These are phyloP conservation scores for Grapholita molesta DNA, from an alignment of 1,140 invertebrate species.

Conservation along the genomic window DNA sequence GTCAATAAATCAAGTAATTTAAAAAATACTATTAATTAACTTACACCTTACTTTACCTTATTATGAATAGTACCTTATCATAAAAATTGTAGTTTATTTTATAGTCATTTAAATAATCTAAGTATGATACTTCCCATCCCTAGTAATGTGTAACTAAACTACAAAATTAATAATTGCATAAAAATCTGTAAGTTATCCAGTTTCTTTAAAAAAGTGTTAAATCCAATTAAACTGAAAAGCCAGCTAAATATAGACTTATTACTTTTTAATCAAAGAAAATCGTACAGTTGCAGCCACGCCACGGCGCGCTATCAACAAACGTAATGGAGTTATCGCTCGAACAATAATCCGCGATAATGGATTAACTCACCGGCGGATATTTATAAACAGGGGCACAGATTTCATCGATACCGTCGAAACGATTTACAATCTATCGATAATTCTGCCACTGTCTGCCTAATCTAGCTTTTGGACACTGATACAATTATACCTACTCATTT, in stretches of 20 bases:
- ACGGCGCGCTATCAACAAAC: constrained; percentile 27
- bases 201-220: not conserved
- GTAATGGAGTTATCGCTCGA: constrained; percentile 57
- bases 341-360: constrained; percentile 74
- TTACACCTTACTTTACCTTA: too few species aligned
- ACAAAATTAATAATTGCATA: too few species aligned
- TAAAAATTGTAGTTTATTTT: too few species aligned
- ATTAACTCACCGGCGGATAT: constrained; percentile 62
- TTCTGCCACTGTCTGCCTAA: not conserved
- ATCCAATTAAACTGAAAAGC: not conserved
- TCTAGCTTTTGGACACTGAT: not conserved
- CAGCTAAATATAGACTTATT: not conserved
- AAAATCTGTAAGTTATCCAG: too few species aligned
- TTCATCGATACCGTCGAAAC: constrained; percentile 36
- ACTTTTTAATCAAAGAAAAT: not conserved
- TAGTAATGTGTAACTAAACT: too few species aligned
- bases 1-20: too few species aligned
- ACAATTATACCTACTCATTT: too few species aligned
- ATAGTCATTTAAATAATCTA: too few species aligned
- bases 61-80: too few species aligned
- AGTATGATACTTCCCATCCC: too few species aligned
- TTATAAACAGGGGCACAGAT: constrained; percentile 68
- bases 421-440: constrained; percentile 34
- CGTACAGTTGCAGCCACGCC: not conserved
- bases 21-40: too few species aligned